Base-by-base conservation (phyloP, 2,797 vertebrate genomes). In the Ctenopoma multispine region DNA sequence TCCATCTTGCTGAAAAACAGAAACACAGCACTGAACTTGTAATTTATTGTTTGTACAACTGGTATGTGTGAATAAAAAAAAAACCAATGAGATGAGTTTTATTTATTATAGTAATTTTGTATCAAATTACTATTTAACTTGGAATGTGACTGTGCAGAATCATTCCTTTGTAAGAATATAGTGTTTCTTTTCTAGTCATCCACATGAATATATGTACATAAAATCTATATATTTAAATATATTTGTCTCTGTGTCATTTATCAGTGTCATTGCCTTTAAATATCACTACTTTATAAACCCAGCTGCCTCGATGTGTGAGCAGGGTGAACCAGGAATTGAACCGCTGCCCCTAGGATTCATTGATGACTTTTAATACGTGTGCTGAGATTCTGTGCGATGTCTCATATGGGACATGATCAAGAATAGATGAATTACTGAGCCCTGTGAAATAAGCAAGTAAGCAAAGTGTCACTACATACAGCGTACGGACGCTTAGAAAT, bases 41-140 rank as follows among this genome's bases (percentile, higher is more conserved):
- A 98, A 99, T 97, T 99, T 99, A 99, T 98, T 98, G 92, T 98
- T 96, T 97, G 96, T 97, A 96, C 93, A 96, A 97, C 95, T 96
- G 84, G 88, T 96, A 95, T 96, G 96, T 98, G 96, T 97, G 92
- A 92, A 87, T 90, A 89, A 95, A 62, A 86, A 87, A 62, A 86
- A 87, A 94, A n/a, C 24, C 80, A 69, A 95, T 94, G 93, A 96
- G 94, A 97, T 95, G 92, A 95, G 92, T 95, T 91, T 96, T 98
- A 99, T 99, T 99, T 99, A 99, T 94, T 94, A 89, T 89, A 90
- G 87, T 93, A 89, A 92, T 94, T 94, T 91, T 93, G 90, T 94
- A 94, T 93, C 89, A 92, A 90, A 93, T 90, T 90, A 92, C 96
- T 97, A 96, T 99, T 97, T 96, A 97, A 97, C 93, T 84, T 92